A percentile compares a stretch with the other conserved stretches of the same genome.
phyloP scores from a whole-genome alignment of 64 coral and sea anemone genomes.

The Orbicella faveolata region DNA sequence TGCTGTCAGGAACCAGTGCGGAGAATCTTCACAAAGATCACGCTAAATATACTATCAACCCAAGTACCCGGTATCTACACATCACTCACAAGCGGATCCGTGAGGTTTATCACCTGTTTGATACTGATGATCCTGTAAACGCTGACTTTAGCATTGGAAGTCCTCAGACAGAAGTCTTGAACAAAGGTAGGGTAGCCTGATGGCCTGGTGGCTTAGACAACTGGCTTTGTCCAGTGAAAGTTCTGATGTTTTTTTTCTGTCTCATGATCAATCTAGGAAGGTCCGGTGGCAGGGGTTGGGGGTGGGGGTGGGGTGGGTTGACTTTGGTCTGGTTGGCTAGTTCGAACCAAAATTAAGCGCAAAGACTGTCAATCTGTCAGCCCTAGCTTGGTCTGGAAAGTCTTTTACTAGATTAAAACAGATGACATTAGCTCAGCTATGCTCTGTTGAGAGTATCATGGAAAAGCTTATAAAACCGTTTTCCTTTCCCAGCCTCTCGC shows the following conservation, averaged over 20 bases:
- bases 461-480: neutral
- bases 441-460: neutral
- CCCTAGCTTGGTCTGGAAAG: too few relatives aligned
- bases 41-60: slow-evolving; percentile 87
- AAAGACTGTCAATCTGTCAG: too few relatives aligned
- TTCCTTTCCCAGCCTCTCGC: slow-evolving; percentile 5
- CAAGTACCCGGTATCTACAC: slow-evolving; percentile 70
- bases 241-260: too few relatives aligned
- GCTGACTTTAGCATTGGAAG: slow-evolving; percentile 89
- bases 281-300: too few relatives aligned
- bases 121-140: slow-evolving; percentile 93
- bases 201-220: too few relatives aligned
- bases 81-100: slow-evolving; percentile 76
- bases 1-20: slow-evolving; percentile 76
- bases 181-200: slow-evolving; percentile 8
- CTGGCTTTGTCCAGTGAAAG: too few relatives aligned
- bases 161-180: slow-evolving; percentile 13
- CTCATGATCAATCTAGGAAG: too few relatives aligned
- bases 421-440: too few relatives aligned
- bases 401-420: too few relatives aligned
- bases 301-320: too few relatives aligned
- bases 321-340: too few relatives aligned
- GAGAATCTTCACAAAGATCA: slow-evolving; percentile 94
- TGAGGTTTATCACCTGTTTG: slow-evolving; percentile 92
- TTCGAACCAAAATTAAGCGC: too few relatives aligned